phyloP scores from a whole-genome alignment of 2,888 invertebrate species.

The Barypeithes pellucidus region DNA sequence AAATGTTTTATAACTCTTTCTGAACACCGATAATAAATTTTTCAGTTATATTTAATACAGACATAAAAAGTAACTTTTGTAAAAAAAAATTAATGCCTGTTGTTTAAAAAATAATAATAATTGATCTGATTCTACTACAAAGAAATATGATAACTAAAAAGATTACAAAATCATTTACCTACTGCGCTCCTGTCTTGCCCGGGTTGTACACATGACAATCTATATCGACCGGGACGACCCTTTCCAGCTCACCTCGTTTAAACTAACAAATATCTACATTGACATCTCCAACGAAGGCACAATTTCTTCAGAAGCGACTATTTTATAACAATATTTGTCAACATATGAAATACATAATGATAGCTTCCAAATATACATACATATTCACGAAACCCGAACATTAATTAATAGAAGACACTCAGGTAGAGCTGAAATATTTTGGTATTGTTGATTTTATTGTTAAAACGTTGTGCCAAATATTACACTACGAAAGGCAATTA shows the following conservation, averaged over 20 bases:
- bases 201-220: slow-evolving; percentile 12
- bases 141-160: background rate
- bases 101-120: too few relatives aligned
- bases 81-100: too few relatives aligned
- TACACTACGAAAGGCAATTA: too few relatives aligned
- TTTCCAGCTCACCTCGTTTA: slow-evolving; percentile 6
- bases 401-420: background rate
- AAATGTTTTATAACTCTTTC: too few relatives aligned
- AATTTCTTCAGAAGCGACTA: slow-evolving; percentile 3
- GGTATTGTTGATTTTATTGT: too few relatives aligned
- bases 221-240: slow-evolving; percentile 20
- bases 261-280: slow-evolving; percentile 21
- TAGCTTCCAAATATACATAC: slow-evolving; percentile 3
- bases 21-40: too few relatives aligned
- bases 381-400: background rate
- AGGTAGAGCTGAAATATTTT: background rate
- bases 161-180: background rate
- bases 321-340: slow-evolving; percentile 19
- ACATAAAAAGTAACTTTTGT: too few relatives aligned
- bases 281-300: slow-evolving; percentile 16
- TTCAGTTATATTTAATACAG: too few relatives aligned
- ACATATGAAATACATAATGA: slow-evolving; percentile 15
- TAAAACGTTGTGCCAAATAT: too few relatives aligned
- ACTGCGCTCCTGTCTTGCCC: slow-evolving; percentile 15
- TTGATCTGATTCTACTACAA: too few relatives aligned